A percentile compares a stretch with the other conserved stretches of the same genome.
Conservation (phyloP, 2,888 invertebrate genomes). For the Orchestes rusci region DNA sequence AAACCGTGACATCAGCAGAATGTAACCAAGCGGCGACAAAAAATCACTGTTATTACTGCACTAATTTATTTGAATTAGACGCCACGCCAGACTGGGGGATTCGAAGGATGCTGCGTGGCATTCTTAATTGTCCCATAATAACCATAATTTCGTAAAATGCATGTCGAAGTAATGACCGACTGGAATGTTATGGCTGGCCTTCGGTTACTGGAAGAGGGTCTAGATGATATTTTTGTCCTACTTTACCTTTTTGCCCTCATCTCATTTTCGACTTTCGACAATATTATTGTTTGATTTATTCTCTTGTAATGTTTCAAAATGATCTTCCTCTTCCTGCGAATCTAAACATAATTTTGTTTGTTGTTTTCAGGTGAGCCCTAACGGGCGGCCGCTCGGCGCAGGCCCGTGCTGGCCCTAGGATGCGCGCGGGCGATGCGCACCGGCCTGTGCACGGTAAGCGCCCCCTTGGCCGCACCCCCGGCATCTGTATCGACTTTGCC, state of each 20-base stretch:
- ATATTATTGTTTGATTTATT: too few relatives aligned
- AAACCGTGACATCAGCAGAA: too few relatives aligned
- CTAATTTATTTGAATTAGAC: conserved; percentile 24
- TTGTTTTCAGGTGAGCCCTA: conserved; percentile 35
- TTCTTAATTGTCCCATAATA: conserved; percentile 26
- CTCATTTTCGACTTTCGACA: too few relatives aligned
- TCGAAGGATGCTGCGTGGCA: conserved; percentile 18
- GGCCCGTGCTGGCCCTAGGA: conserved; percentile 58
- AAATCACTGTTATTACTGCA: too few relatives aligned
- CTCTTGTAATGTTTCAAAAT: too few relatives aligned
- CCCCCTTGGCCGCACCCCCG: conserved; percentile 65
- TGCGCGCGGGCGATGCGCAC: conserved; percentile 49
- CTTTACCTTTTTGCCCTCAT: too few relatives aligned
- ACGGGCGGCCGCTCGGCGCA: conserved; percentile 45
- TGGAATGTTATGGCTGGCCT: conserved; percentile 9
- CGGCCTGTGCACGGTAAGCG: conserved; percentile 76
- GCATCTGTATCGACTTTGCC: conserved; percentile 44
- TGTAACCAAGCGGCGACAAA: too few relatives aligned
- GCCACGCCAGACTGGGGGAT: conserved; percentile 21
- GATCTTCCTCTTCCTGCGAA: too few relatives aligned
- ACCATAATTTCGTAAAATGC: conserved; percentile 32
- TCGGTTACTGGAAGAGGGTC: conserved; percentile 4
- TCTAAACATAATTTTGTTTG: too few relatives aligned
- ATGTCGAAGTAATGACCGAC: conserved; percentile 15
- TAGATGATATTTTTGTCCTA: conserved; percentile 2